Base-by-base conservation (phyloP, 2,113 vertebrate species). In the Bothrops jararaca region DNA sequence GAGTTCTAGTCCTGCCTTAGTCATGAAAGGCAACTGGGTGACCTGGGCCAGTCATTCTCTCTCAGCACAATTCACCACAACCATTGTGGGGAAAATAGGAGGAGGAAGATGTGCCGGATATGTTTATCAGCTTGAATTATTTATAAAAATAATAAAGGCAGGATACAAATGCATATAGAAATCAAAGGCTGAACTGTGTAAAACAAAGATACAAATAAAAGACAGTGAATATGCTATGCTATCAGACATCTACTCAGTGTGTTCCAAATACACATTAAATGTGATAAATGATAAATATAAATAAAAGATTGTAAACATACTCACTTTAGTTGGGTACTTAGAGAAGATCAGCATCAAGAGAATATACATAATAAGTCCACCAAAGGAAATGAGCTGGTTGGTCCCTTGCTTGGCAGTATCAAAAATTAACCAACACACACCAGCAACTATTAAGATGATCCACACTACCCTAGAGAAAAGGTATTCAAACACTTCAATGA, bases 281-380 rank as follows among this genome's bases (percentile, higher is more conserved):
- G 45, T 53, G 42, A 60, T 23, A 5, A 53, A 58, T 48, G 1
- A 50, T 50, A 52, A 18, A 94, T 90, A 7, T 10, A 54, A 53
- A 15, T 0, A 3, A 34, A 60, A 2, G 0, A 1, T 2, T 11
- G 29, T 91, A 92, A 93, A 85, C 95, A 97, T 97, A 97, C 97
- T 97, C 96, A 99, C 98, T 96, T 95, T 98, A 86, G 97, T 95
- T 94, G 98, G 98, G 69, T 98, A 95, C 94, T 98, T 99, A 87
- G 98, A 99, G 97, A 98, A 99, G 7, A 98, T 87, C 95, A 98
- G 87, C 95, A 98, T 96, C 94, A 98, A 86, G 80, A 98, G 34
- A 92, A 98, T 50, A 50, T 98, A 97, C 89, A 98, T 90, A 22
- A 98, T 29, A 94, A 99, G 97, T 0, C 98, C 98, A n/a, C 94